Conservation (phyloP, 2,797 vertebrate genomes). For the Squalus acanthias region DNA sequence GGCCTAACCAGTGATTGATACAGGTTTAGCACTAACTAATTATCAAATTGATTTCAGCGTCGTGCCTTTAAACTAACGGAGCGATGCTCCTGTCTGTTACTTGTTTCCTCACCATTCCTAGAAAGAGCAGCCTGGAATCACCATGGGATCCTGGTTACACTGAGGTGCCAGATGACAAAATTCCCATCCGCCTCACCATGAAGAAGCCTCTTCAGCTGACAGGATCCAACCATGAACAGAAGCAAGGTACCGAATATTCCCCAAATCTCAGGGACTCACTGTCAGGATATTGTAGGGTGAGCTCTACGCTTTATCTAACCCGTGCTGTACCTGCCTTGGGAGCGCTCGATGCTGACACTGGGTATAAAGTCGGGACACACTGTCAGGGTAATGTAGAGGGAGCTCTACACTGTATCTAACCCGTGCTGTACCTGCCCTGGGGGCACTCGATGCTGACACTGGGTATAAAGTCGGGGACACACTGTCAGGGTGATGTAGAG, state of each 20-base stretch:
- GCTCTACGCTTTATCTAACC: neutral
- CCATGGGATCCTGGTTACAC: neutral
- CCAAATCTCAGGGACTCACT: no score
- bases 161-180: rapidly evolving
- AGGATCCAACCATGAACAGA: neutral
- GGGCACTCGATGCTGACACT: no score
- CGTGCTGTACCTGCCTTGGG: neutral
- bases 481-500: no score
- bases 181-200: neutral
- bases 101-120: neutral
- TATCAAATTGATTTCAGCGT: neutral
- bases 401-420: no score
- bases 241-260: neutral
- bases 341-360: neutral
- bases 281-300: neutral
- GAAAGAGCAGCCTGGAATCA: neutral
- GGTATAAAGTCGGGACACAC: no score
- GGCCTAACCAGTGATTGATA: no score
- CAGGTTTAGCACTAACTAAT: no score
- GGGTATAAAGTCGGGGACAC: no score
- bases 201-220: neutral
- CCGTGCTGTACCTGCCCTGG: no score
- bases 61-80: no score
- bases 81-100: neutral
- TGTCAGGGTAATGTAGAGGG: no score